Conservation (phyloP, 2,113 vertebrate species). For the Amphiprion ocellaris region DNA sequence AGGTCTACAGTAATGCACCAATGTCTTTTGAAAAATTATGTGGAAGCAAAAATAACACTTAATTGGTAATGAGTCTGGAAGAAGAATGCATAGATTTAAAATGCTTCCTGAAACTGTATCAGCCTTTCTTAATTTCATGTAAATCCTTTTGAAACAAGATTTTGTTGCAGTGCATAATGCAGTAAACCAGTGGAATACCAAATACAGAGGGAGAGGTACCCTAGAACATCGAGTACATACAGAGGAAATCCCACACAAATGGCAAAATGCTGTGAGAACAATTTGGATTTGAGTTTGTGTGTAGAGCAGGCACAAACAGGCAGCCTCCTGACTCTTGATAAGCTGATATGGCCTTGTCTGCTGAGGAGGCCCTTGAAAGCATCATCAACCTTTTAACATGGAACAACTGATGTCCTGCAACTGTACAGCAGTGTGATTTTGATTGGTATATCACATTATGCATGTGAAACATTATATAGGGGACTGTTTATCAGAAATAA, state of each 20-base stretch:
- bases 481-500: conserved; percentile 34
- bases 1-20: background rate
- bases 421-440: conserved; percentile 24
- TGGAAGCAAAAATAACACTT: background rate
- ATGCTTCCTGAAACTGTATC: background rate
- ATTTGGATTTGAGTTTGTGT: background rate
- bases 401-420: background rate
- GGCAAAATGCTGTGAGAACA: background rate
- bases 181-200: conserved; percentile 1
- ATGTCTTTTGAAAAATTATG: background rate
- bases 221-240: background rate
- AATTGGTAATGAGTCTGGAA: background rate
- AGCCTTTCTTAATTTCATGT: background rate
- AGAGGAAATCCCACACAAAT: conserved; percentile 1
- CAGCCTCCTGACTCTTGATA: conserved; percentile 4
- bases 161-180: background rate
- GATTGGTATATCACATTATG: conserved; percentile 43
- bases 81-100: background rate
- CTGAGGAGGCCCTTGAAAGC: conserved; percentile 22
- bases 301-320: conserved; percentile 1
- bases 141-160: background rate
- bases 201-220: background rate
- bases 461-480: conserved; percentile 43
- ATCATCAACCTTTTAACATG: conserved; percentile 14
- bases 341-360: background rate